Evolutionary conservation across 2,113 vertebrate species (phyloP).

Genomic region (Motacilla alba): DNA sequence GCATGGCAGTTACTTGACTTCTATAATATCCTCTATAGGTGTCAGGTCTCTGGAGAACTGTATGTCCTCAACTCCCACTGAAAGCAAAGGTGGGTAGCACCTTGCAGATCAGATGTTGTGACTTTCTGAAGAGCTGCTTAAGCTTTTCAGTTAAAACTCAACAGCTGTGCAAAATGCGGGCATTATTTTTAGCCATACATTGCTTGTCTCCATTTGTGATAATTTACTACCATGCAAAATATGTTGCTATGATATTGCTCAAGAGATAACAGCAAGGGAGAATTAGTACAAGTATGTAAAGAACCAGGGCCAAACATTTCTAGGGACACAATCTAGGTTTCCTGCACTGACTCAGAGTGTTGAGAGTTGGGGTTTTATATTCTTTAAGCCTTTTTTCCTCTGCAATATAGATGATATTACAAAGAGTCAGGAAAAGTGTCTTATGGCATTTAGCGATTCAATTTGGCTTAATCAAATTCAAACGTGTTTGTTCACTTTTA

Average conservation of each 20-base stretch:
- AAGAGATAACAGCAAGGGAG: neutral
- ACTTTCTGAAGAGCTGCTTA: neutral
- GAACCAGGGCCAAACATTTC: neutral
- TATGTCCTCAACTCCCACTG: neutral
- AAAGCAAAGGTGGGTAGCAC: neutral
- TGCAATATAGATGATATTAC: neutral
- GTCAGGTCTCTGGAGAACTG: constrained; percentile 3
- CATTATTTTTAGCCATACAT: constrained; percentile 13
- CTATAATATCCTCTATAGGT: constrained; percentile 15
- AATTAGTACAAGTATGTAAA: neutral
- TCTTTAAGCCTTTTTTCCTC: neutral
- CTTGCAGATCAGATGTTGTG: neutral
- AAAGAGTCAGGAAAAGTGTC: neutral
- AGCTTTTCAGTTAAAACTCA: neutral
- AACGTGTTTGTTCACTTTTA: neutral
- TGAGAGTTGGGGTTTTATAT: neutral
- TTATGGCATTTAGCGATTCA: neutral
- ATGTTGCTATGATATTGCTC: neutral
- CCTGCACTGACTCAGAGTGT: neutral
- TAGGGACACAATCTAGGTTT: neutral
- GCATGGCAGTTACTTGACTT: constrained; percentile 37
- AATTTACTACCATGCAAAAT: neutral
- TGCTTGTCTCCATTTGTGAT: neutral
- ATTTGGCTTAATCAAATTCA: neutral
- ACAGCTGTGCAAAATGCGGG: neutral